Evolutionary conservation across 1,140 invertebrate species (phyloP).

Genomic region (Globodera rostochiensis): DNA sequence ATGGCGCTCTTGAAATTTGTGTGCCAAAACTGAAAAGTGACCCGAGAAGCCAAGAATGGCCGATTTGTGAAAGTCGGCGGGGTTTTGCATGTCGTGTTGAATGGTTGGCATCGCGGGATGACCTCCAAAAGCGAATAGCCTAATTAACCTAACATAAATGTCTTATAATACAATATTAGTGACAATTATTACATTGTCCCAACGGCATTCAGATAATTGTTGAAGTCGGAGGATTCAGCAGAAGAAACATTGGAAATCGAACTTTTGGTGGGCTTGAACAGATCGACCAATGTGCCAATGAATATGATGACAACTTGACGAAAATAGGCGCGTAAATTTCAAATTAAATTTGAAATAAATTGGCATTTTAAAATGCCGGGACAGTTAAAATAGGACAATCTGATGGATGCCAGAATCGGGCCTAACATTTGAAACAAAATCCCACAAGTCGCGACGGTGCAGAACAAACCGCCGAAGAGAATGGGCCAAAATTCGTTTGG

Average conservation of each 20-base stretch:
- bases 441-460: conserved; percentile 2
- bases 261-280: not conserved
- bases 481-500: conserved; percentile 77
- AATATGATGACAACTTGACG: conserved; percentile 52
- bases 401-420: too few relatives aligned
- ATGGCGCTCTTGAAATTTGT: too few relatives aligned
- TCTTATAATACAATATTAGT: not conserved
- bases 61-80: conserved; percentile 60
- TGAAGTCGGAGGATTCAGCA: conserved; percentile 37
- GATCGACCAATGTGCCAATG: conserved; percentile 45
- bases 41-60: conserved; percentile 49
- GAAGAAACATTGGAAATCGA: conserved; percentile 32
- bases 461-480: conserved; percentile 15
- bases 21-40: conserved; percentile 11
- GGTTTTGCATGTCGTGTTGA: conserved; percentile 52
- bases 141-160: not conserved
- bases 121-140: conserved; percentile 48
- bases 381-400: too few relatives aligned
- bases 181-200: conserved; percentile 49
- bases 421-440: not conserved
- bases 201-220: conserved; percentile 66
- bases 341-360: not conserved
- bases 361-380: too few relatives aligned
- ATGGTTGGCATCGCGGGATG: conserved; percentile 44
- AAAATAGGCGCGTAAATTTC: not conserved